Evolutionary conservation across 92 coral and sea anemone species (phyloP), one percentile per base, ranked within the genome.

Genomic region (Epizoanthus rinbou): DNA sequence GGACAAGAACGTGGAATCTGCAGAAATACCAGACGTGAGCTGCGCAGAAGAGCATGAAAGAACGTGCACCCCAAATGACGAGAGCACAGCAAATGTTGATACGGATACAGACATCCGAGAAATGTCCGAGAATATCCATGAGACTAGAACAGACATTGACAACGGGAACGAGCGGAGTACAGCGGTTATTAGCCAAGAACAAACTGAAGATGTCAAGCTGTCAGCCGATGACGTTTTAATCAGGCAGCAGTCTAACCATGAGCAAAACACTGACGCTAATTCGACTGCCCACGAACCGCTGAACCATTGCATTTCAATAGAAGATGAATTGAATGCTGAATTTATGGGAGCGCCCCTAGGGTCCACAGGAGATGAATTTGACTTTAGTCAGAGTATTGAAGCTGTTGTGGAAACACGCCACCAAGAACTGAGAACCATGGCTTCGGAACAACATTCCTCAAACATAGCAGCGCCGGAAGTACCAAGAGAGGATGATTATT

Each of bases 281-380:
- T 2, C 76, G 57, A 71, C 57, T 7, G 75, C 75, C 1, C 39
- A 54, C 33, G 39, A 60, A 78, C 41, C 16, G 18, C 6, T 60
- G 59, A 60, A 78, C 54, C 81, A 58, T 78, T 60, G 18, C 24
- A 37, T 63, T 41, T 78, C 82, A 33, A 8, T 60, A 22, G 82
- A 78, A 78, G 82, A 78, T 15, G 9, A 78, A 78, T 6, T 78
- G 71, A 78, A 78, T 24, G 82, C 82, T 4, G 71, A 60, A 19
- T 78, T 78, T 78, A 78, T 78, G 82, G 82, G 82, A 4, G 82
- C 82, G 23, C 82, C 82, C 62, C 25, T 78, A 23, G 82, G 53
- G 23, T 78, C 41, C 8, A 21, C 41, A 16, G 19, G 63, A 37
- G 82, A 62, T 19, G 82, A 78, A 0, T 78, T 78, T 41, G 82